Evolutionary conservation across 1,140 invertebrate species (phyloP).

Genomic region (Ruditapes philippinarum): DNA sequence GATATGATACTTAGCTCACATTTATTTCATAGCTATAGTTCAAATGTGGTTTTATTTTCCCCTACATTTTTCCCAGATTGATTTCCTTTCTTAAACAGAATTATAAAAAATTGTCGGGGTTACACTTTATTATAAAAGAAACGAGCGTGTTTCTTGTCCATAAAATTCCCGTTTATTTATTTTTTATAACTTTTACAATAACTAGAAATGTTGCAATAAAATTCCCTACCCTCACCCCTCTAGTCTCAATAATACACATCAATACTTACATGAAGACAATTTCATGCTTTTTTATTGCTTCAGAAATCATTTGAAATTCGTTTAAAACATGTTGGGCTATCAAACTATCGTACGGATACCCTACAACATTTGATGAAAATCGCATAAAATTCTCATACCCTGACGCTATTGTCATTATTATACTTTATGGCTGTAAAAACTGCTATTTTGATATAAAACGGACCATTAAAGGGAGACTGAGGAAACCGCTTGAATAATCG

Average conservation of each 20-base stretch:
- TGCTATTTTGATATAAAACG: constrained; percentile 56
- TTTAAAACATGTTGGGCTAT: constrained; percentile 30
- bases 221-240: neutral
- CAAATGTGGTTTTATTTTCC: too few species aligned
- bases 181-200: constrained; percentile 5
- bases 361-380: constrained; percentile 32
- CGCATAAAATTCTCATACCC: constrained; percentile 12
- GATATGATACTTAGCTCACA: too few species aligned
- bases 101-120: too few species aligned
- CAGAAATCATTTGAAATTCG: constrained; percentile 29
- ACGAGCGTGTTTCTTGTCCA: neutral
- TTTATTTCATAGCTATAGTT: too few species aligned
- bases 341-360: constrained; percentile 11
- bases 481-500: constrained; percentile 33
- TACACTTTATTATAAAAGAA: too few species aligned
- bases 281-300: constrained; percentile 33
- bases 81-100: too few species aligned
- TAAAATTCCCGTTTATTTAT: neutral
- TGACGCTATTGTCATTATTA: constrained; percentile 31
- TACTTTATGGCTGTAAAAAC: constrained; percentile 51
- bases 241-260: neutral
- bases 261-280: constrained; percentile 31
- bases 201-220: constrained; percentile 26
- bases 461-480: constrained; percentile 31
- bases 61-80: too few species aligned